Conservation (phyloP, 2,797 vertebrate genomes). For the Scyliorhinus canicula region DNA sequence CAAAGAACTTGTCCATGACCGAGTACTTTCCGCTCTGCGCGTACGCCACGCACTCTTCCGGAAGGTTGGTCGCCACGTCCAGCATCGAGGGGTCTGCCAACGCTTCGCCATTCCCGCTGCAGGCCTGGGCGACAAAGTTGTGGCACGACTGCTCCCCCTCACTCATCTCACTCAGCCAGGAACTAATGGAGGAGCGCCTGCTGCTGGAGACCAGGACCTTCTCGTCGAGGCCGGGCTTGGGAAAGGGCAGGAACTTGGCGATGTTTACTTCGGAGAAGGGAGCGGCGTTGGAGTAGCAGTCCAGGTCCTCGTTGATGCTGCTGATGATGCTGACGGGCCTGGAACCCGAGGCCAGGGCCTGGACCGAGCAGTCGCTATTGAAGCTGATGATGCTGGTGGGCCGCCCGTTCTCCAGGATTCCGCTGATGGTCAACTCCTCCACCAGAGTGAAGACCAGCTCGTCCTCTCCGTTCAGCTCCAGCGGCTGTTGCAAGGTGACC, state of each 20-base stretch:
- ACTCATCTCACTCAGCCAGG: constrained; percentile 74
- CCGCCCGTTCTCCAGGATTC: constrained; percentile 67
- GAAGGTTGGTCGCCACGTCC: constrained; percentile 48
- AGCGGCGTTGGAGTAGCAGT: constrained; percentile 60
- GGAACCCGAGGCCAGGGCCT: constrained; percentile 64
- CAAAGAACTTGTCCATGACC: constrained; percentile 57
- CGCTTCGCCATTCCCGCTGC: constrained; percentile 71
- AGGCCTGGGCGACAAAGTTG: constrained; percentile 65
- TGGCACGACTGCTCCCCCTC: constrained; percentile 63
- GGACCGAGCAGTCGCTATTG: constrained; percentile 74
- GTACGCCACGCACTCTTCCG: constrained; percentile 51
- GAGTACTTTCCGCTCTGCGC: constrained; percentile 53
- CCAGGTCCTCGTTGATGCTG: constrained; percentile 79
- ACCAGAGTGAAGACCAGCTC: constrained; percentile 94
- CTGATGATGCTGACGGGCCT: constrained; percentile 90
- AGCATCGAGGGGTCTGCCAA: constrained; percentile 68
- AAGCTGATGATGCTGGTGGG: constrained; percentile 84
- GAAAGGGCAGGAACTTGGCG: constrained; percentile 61
- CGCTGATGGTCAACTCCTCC: constrained; percentile 87
- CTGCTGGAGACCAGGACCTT: constrained; percentile 58
- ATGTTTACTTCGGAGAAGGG: constrained; percentile 57
- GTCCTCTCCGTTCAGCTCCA: constrained; percentile 87
- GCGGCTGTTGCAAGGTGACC: constrained; percentile 86
- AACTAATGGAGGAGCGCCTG: constrained; percentile 77
- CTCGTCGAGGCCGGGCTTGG: constrained; percentile 63